These are phyloP conservation scores for Coremacera marginata DNA, from an alignment of 2,888 invertebrate genomes.

Conservation along the genomic window DNA sequence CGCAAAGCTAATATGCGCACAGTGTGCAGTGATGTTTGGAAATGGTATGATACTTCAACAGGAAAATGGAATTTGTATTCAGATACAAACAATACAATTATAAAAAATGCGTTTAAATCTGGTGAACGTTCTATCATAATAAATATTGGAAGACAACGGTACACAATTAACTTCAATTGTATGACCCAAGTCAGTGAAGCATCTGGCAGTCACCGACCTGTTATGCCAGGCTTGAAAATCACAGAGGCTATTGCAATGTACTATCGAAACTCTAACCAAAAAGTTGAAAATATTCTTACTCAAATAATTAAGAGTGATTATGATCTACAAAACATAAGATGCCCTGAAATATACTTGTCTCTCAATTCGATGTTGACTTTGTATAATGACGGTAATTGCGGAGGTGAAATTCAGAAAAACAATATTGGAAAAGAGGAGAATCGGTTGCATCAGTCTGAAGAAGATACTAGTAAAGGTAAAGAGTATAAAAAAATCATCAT, in stretches of 20 bases:
- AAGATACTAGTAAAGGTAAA: too few species aligned
- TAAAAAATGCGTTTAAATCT: slow-evolving; percentile 82
- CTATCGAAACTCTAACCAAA: slow-evolving; percentile 29
- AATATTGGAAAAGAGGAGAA: neutral
- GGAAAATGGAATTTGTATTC: slow-evolving; percentile 85
- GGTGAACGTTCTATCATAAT: slow-evolving; percentile 79
- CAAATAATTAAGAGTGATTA: slow-evolving; percentile 43
- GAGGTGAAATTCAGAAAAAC: neutral
- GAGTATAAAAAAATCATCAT: too few species aligned
- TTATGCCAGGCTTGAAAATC: slow-evolving; percentile 75
- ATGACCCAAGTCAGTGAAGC: slow-evolving; percentile 90
- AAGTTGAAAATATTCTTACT: slow-evolving; percentile 55
- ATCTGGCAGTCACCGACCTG: slow-evolving; percentile 84
- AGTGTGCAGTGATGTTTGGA: slow-evolving; percentile 77
- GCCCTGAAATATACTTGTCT: slow-evolving; percentile 51
- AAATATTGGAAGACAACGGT: slow-evolving; percentile 79
- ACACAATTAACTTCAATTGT: slow-evolving; percentile 81
- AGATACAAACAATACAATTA: slow-evolving; percentile 78
- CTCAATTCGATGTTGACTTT: slow-evolving; percentile 53
- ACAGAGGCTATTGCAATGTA: slow-evolving; percentile 54
- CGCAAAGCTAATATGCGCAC: slow-evolving; percentile 76
- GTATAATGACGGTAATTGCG: slow-evolving; percentile 40
- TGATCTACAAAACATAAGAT: slow-evolving; percentile 47
- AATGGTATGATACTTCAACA: slow-evolving; percentile 86
- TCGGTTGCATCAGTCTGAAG: neutral